Conservation (phyloP, 1,140 invertebrate species). For the Glossosoma conforme region DNA sequence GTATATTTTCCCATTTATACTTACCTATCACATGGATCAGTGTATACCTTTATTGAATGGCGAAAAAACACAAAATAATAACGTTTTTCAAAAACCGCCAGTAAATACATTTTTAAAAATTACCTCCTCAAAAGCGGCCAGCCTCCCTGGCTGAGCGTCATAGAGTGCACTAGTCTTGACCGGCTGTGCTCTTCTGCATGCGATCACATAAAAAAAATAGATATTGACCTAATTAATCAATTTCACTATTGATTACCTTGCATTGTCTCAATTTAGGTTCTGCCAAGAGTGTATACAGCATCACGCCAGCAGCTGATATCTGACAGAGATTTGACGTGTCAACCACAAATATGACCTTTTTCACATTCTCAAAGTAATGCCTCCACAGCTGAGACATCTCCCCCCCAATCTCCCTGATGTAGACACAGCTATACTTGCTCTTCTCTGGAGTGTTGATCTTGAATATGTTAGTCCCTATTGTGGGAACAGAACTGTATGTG, state of each 20-base stretch:
- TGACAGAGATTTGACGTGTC: constrained; percentile 76
- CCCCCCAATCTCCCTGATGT: constrained; percentile 66
- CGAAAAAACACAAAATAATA: too few species aligned
- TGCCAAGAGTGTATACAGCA: constrained; percentile 68
- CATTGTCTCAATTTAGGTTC: constrained; percentile 59
- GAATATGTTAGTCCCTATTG: constrained; percentile 71
- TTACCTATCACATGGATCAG: too few species aligned
- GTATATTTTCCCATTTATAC: too few species aligned
- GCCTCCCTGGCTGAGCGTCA: too few species aligned
- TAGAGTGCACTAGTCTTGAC: too few species aligned
- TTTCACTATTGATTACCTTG: constrained; percentile 46
- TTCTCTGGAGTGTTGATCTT: constrained; percentile 54
- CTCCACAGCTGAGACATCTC: constrained; percentile 74
- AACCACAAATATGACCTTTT: constrained; percentile 71
- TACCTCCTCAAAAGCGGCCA: too few species aligned
- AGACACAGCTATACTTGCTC: constrained; percentile 42
- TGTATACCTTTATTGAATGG: too few species aligned
- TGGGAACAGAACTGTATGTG: constrained; percentile 68
- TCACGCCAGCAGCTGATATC: constrained; percentile 72
- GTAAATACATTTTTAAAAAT: too few species aligned
- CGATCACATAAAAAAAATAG: too few species aligned
- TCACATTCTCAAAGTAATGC: constrained; percentile 62
- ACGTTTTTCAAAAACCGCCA: too few species aligned
- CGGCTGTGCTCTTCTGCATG: too few species aligned
- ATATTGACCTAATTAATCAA: too few species aligned